Base-by-base conservation (phyloP, 2,797 vertebrate species). In the Lacerta agilis region DNA sequence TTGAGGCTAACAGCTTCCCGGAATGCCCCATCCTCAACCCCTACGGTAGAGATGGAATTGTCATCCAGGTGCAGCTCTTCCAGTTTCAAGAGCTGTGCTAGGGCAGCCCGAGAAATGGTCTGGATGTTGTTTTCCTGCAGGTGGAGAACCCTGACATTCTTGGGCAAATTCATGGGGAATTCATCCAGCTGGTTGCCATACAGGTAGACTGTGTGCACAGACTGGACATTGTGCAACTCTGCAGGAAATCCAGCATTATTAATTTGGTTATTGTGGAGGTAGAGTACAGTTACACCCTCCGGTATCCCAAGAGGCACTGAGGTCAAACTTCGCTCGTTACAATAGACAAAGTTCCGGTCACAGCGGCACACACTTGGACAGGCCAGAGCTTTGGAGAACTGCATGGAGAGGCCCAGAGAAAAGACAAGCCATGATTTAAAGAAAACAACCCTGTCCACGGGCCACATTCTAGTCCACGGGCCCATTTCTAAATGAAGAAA, bases 181-280 rank as follows among this genome's bases (percentile, higher is more conserved):
- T 99, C 98, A 33, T 99, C 98, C 93, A 99, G 95, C 41, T 98
- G 98, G 97, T 99, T 99, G 95, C 98, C 98, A 8, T 98, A 99
- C 86, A 99, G 97, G 96, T 98, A 98, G 91, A 99, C 98, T 0
- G 98, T 99, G 95, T 99, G 98, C 95, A 99, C 98, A 1, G 98
- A 98, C 92, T 97, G 97, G 77, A 99, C 97, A 0, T 96, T 97
- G 96, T 98, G 98, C 94, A 99, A 97, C 94, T 98, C 98, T 66
- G 97, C 91, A 81, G 98, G 98, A 96, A 99, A 98, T 92, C 98
- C 98, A 95, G 98, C 98, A 92, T 98, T 98, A 96, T 98, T 98
- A 97, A 99, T 99, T 97, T 98, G 98, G 97, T 99, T 99, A 96
- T 99, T 99, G 96, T 99, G 98, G 96, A 99, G 98, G 97, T 99